Evolutionary conservation across 2,888 invertebrate species (phyloP).

Genomic region (Chrysomela aeneicollis): DNA sequence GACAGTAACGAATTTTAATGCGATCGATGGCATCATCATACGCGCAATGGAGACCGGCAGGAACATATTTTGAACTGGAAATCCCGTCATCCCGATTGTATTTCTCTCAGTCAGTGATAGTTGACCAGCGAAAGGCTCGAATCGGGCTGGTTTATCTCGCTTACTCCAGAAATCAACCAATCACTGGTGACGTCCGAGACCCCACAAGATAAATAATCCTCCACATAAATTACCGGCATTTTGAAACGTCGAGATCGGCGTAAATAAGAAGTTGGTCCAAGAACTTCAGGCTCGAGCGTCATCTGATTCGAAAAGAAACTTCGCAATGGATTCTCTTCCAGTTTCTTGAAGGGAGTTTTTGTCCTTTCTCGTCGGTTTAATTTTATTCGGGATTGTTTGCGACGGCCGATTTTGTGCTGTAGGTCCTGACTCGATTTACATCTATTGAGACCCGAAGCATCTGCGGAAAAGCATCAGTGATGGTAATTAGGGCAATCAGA

Average conservation of each 20-base stretch:
- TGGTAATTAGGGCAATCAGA: no score
- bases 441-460: neutral
- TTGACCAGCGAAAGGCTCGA: slow-evolving; percentile 21
- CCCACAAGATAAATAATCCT: slow-evolving; percentile 30
- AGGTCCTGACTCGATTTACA: neutral
- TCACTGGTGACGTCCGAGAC: slow-evolving; percentile 19
- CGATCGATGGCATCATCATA: slow-evolving; percentile 7
- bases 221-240: slow-evolving; percentile 31
- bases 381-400: neutral
- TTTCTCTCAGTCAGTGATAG: slow-evolving; percentile 6
- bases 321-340: slow-evolving; percentile 7
- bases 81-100: slow-evolving; percentile 27
- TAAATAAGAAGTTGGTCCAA: slow-evolving; percentile 30
- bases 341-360: slow-evolving; percentile 10
- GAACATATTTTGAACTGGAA: slow-evolving; percentile 25
- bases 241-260: slow-evolving; percentile 27
- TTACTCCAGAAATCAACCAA: slow-evolving; percentile 26
- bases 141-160: slow-evolving; percentile 26
- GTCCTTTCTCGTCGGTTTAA: slow-evolving; percentile 9
- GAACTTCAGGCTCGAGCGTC: slow-evolving; percentile 23
- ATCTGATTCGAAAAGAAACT: slow-evolving; percentile 25
- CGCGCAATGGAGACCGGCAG: slow-evolving; percentile 14
- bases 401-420: neutral
- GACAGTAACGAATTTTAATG: neutral
- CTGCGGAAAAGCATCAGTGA: no score